Percentiles rank a stretch among this genome's conserved stretches.
Evolutionary conservation across 2,888 invertebrate genomes (phyloP).

Genomic region (Antitype chi): DNA sequence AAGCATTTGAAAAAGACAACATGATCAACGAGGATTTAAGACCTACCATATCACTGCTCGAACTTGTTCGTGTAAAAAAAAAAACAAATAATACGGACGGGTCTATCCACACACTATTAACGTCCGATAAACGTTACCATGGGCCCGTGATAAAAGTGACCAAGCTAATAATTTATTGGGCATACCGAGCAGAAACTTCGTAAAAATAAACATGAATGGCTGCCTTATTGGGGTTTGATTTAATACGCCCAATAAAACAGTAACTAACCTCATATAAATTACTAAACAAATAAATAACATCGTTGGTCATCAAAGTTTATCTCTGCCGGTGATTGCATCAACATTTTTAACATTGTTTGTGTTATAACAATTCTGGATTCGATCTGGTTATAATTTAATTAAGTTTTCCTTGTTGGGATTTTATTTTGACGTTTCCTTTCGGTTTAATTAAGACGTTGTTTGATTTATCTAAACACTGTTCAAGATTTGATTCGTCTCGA

Average conservation of each 20-base stretch:
- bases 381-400: conserved; percentile 57
- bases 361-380: conserved; percentile 58
- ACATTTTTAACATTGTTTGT: conserved; percentile 75
- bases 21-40: conserved; percentile 47
- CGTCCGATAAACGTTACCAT: conserved; percentile 85
- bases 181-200: conserved; percentile 89
- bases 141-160: conserved; percentile 89
- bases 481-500: neutral
- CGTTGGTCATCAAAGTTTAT: conserved; percentile 88
- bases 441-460: conserved; percentile 22
- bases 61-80: conserved; percentile 41
- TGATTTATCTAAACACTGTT: neutral
- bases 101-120: conserved; percentile 78
- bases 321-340: conserved; percentile 73
- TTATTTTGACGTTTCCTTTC: conserved; percentile 30
- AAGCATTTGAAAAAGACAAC: conserved; percentile 36
- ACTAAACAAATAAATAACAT: conserved; percentile 90
- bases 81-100: conserved; percentile 50
- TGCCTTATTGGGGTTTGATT: conserved; percentile 91
- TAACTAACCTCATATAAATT: conserved; percentile 91
- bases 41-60: conserved; percentile 36
- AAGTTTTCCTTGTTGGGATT: conserved; percentile 31
- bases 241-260: conserved; percentile 90
- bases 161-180: conserved; percentile 89
- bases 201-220: conserved; percentile 91